Evolutionary conservation across 2,888 invertebrate species (phyloP).

Genomic region (Creontiades dilutus): DNA sequence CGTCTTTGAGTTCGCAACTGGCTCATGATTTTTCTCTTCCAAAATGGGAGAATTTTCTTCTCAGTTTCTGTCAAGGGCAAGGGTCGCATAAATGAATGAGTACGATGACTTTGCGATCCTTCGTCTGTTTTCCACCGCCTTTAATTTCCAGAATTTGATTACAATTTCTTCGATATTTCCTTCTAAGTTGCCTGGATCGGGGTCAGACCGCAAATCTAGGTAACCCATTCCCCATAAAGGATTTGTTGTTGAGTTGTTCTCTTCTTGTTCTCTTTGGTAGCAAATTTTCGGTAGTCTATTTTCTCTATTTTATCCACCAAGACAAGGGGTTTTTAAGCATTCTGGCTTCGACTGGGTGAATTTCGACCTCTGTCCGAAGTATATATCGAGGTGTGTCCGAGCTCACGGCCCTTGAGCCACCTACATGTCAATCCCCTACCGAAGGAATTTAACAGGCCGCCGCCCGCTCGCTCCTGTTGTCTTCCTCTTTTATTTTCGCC

Average conservation of each 20-base stretch:
- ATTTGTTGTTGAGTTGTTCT: not conserved
- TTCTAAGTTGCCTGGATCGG: too few relatives aligned
- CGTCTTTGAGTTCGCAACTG: too few relatives aligned
- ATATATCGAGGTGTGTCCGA: not conserved
- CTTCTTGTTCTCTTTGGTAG: not conserved
- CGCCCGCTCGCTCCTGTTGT: not conserved
- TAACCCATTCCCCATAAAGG: not conserved
- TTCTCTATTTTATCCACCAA: not conserved
- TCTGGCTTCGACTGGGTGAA: not conserved
- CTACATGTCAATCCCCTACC: not conserved
- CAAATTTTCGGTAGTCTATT: not conserved
- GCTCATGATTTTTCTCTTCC: too few relatives aligned
- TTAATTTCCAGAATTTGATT: too few relatives aligned
- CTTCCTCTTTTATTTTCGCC: slow-evolving; percentile 7
- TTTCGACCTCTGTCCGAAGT: not conserved
- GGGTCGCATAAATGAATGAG: too few relatives aligned
- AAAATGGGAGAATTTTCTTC: too few relatives aligned
- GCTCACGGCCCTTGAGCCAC: not conserved
- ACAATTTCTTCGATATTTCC: too few relatives aligned
- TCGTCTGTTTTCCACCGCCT: too few relatives aligned
- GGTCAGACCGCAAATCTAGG: too few relatives aligned
- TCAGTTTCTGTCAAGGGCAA: too few relatives aligned
- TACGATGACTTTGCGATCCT: too few relatives aligned
- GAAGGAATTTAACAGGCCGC: slow-evolving; percentile 11
- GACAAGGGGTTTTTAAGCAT: not conserved